Evolutionary conservation across 2,113 vertebrate species (phyloP), one percentile per base, ranked within the genome.

Genomic region (Pseudorectes ferrugineus): DNA sequence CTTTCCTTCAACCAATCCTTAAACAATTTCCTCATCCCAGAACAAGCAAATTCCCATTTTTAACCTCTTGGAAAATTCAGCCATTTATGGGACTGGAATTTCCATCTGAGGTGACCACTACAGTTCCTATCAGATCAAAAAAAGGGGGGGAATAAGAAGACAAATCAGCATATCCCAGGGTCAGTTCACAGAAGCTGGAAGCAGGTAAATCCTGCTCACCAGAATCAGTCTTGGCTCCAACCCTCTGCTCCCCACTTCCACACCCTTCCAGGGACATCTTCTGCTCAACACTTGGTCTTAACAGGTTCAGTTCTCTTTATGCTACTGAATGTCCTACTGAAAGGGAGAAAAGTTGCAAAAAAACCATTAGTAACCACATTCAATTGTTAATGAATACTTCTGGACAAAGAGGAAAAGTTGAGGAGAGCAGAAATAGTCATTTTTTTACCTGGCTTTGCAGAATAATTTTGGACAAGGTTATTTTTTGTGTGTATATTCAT

Each of bases 351-450:
- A 57, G 24, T 23, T 3, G 3, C 8, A 59, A 84, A 76, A 61
- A 29, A 76, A 10, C 1, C 6, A 5, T 58, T 66, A 51, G 6
- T 40, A 58, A 70, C 4, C 8, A 19, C 4, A 3, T 62, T 35
- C 2, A 29, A 0, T 38, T 26, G 4, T 33, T 42, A 75, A 40
- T 18, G 55, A n/a, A n/a, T 89, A 40, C 2, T 59, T 78, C 26
- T 19, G 6, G 51, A 46, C 38, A 42, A 54, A 40, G 25, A 3
- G 5, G 2, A 28, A 45, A 81, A 59, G 14, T 9, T 17, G 17
- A n/a, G 0, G 0, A 59, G 26, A 76, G 36, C 3, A 9, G 22
- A 75, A 77, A 42, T 1, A 5, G 4, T 3, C 0, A 0, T 8
- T 46, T 88, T 73, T 62, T 51, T 61, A 6, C 15, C 25, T 74